A percentile compares a stretch with the other conserved stretches of the same genome.
phyloP scores from a whole-genome alignment of 2,113 vertebrate species.

The Neolamprologus tretocephalus region DNA sequence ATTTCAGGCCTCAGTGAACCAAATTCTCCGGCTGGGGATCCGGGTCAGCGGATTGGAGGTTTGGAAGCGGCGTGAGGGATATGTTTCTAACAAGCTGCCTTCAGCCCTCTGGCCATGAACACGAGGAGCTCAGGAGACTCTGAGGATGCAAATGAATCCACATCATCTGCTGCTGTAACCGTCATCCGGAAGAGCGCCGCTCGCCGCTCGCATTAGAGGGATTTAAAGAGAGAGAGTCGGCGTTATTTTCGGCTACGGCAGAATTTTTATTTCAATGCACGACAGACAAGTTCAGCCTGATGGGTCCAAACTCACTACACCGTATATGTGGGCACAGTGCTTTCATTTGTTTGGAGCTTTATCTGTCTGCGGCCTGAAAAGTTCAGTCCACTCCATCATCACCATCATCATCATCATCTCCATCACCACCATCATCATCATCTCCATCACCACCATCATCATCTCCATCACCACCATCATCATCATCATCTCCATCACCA shows the following conservation, averaged over 20 bases:
- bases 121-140: not conserved
- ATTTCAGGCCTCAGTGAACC: conserved; percentile 58
- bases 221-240: not conserved
- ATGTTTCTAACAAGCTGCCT: conserved; percentile 29
- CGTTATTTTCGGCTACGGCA: accelerated
- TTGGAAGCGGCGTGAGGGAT: not conserved
- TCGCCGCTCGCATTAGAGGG: not conserved
- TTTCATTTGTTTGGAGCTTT: not conserved
- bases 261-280: not conserved
- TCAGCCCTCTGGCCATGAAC: not conserved
- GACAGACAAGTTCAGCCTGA: not conserved
- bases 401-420: accelerated
- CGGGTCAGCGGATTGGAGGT: not conserved
- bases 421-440: accelerated
- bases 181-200: not conserved
- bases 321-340: accelerated
- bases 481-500: accelerated
- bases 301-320: not conserved
- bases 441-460: accelerated
- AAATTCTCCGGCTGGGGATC: conserved; percentile 22
- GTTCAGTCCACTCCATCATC: not conserved
- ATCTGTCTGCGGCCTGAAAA: not conserved
- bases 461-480: accelerated
- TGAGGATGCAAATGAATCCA: not conserved
- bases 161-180: not conserved